Conservation (phyloP, 2,888 invertebrate species). For the Gryllus longicercus region DNA sequence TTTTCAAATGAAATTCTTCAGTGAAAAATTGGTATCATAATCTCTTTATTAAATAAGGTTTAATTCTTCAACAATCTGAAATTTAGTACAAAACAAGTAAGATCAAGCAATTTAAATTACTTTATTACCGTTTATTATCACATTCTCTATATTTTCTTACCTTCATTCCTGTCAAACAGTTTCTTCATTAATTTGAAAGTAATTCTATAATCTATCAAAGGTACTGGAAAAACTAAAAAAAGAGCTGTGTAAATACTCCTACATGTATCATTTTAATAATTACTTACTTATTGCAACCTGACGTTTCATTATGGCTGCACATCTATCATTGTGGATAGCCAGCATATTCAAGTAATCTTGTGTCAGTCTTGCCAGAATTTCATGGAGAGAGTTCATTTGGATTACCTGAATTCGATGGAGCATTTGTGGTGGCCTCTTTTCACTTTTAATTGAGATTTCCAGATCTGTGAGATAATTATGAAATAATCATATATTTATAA, state of each 20-base stretch:
- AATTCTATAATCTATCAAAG: too few species aligned
- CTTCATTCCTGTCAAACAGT: too few species aligned
- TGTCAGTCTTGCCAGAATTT: constrained; percentile 19
- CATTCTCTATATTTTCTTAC: too few species aligned
- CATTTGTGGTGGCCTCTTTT: background rate
- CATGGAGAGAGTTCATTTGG: constrained; percentile 19
- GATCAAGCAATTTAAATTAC: background rate
- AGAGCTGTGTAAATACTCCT: too few species aligned
- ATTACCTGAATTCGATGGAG: constrained; percentile 23
- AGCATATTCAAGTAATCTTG: constrained; percentile 25
- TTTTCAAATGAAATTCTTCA: too few species aligned
- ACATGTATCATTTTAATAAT: too few species aligned
- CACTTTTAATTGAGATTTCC: constrained; percentile 17
- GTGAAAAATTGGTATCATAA: too few species aligned
- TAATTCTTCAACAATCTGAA: background rate
- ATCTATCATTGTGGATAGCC: constrained; percentile 28
- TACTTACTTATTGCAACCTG: constrained; percentile 30
- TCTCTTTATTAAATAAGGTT: too few species aligned
- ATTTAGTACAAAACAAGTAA: background rate
- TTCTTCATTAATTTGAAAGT: too few species aligned
- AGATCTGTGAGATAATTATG: constrained; percentile 11
- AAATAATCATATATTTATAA: too few species aligned
- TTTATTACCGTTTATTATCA: too few species aligned
- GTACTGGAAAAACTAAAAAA: too few species aligned
- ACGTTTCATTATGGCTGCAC: constrained; percentile 25